Evolutionary conservation across 1,140 invertebrate genomes (phyloP).

Genomic region (Cryptotermes secundus): DNA sequence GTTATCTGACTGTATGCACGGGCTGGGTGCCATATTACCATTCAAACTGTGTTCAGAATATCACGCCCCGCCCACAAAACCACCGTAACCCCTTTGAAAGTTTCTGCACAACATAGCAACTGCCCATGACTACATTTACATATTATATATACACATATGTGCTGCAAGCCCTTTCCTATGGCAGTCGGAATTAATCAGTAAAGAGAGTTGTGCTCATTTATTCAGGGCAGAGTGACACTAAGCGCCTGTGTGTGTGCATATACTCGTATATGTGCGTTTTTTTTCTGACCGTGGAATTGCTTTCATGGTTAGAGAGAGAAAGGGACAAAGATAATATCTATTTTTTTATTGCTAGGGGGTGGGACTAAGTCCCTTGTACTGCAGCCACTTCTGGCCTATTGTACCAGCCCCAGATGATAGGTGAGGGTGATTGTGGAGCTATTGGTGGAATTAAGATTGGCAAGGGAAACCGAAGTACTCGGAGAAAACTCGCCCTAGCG

Average conservation of each 20-base stretch:
- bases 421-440: too few species aligned
- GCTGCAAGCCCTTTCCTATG: background rate
- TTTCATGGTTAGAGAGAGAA: background rate
- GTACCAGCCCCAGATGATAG: too few species aligned
- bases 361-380: too few species aligned
- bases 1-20: background rate
- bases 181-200: conserved; percentile 5
- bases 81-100: background rate
- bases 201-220: background rate
- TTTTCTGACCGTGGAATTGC: background rate
- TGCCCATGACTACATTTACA: background rate
- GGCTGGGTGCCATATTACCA: conserved; percentile 2
- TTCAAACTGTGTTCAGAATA: background rate
- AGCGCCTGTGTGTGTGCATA: background rate
- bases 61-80: background rate
- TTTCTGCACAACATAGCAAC: background rate
- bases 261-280: too few species aligned
- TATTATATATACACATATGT: background rate
- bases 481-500: too few species aligned
- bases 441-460: too few species aligned
- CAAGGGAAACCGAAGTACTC: too few species aligned
- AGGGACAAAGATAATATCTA: background rate
- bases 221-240: background rate
- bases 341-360: too few species aligned
- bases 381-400: too few species aligned